Base-by-base conservation (phyloP, 2,797 vertebrate species). In the Macrochelys suwanniensis region DNA sequence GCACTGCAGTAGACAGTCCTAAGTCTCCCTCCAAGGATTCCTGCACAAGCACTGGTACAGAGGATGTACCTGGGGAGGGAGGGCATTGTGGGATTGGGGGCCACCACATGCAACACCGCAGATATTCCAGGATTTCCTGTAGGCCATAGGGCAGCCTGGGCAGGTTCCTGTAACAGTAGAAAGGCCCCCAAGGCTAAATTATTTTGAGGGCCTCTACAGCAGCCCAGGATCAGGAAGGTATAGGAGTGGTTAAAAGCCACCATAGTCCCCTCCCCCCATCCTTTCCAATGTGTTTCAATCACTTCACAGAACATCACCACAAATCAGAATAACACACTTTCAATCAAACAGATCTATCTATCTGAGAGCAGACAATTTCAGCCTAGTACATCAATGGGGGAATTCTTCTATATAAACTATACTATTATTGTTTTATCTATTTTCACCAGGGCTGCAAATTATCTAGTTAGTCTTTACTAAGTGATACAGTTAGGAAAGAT, bases 351-450 rank as follows among this genome's bases (percentile, higher is more conserved):
- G 42, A 37, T 42, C 11, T 71, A 10, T 71, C 42, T 42, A 71
- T 71, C n/a, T 23, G 10, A 74, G 42, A 45, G 37, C 37, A 74
- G 42, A 65, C 49, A 74, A 33, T 10, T 50, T 26, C 0, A 53
- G 9, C 11, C 61, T 50, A 15, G 59, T 51, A 51, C 50, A 31
- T 56, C 59, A 49, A 11, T 47, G 15, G 5, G 1, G 25, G 4
- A 53, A 76, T 42, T 1, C 0, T 3, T 11, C 8, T 33, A 21
- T 1, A 57, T 79, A 81, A 57, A 33, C 53, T 4, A 21, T 6
- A 78, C 4, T 0, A 0, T 61, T 84, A 92, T 74, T 2, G 5
- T 56, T 84, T 87, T 89, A 28, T 45, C 2, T 54, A 2, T 26
- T 84, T 85, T 45, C 2, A 2, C 0, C 25, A 3, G 42, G 28